Percentiles rank a stretch among this genome's conserved stretches.
Evolutionary conservation across 1,140 invertebrate genomes (phyloP).

Genomic region (Kradibia gibbosae): DNA sequence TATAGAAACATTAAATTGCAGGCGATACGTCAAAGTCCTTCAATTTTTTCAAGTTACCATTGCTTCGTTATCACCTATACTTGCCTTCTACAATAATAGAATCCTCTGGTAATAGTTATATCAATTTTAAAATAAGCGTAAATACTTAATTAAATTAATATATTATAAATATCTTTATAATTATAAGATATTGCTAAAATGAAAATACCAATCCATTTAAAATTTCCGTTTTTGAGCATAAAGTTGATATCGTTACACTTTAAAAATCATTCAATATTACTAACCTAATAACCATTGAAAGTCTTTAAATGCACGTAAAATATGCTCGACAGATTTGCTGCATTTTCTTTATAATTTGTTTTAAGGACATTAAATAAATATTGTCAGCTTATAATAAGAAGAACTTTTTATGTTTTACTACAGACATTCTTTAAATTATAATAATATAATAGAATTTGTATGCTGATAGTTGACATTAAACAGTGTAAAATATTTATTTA

Average conservation of each 20-base stretch:
- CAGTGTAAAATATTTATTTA: not conserved
- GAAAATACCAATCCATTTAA: not conserved
- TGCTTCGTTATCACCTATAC: not conserved
- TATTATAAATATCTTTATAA: not conserved
- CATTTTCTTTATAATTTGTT: too few relatives aligned
- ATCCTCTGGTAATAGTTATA: too few relatives aligned
- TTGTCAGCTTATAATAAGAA: too few relatives aligned
- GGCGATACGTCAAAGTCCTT: constrained; percentile 38
- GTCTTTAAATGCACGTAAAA: too few relatives aligned
- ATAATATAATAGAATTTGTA: not conserved
- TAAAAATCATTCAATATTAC: too few relatives aligned
- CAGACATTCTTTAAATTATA: not conserved
- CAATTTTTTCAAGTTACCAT: constrained; percentile 12
- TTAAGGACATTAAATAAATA: too few relatives aligned
- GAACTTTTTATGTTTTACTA: too few relatives aligned
- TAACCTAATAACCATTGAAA: too few relatives aligned
- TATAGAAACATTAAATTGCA: constrained; percentile 54
- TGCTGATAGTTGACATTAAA: not conserved
- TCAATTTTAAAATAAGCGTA: too few relatives aligned
- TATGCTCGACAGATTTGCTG: too few relatives aligned
- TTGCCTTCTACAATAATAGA: not conserved
- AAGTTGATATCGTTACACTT: too few relatives aligned
- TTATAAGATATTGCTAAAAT: not conserved
- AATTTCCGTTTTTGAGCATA: too few relatives aligned
- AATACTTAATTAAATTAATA: not conserved